Evolutionary conservation across 2,113 vertebrate species (phyloP).

Genomic region (Gymnobelideus leadbeateri): DNA sequence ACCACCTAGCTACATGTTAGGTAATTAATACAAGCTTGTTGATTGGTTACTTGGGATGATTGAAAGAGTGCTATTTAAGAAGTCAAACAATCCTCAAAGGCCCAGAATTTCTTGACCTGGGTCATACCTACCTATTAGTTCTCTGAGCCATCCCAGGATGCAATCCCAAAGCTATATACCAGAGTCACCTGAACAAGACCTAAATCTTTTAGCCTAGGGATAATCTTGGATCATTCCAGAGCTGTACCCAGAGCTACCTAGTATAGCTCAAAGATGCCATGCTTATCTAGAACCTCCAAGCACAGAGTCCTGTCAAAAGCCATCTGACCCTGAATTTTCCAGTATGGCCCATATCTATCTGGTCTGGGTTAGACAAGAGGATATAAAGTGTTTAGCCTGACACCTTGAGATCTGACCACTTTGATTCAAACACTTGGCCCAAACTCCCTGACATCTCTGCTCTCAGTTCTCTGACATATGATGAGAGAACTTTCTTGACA

Average conservation of each 20-base stretch:
- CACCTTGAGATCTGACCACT: neutral
- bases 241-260: neutral
- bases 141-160: neutral
- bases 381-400: no score
- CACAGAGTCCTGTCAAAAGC: neutral
- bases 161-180: neutral
- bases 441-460: neutral
- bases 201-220: no score
- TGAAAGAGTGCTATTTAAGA: neutral
- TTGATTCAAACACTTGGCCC: neutral
- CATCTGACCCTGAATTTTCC: neutral
- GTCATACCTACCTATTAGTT: neutral
- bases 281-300: neutral
- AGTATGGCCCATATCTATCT: neutral
- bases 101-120: neutral
- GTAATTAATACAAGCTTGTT: neutral
- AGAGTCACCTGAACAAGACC: no score
- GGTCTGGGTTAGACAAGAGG: neutral
- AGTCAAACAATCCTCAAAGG: neutral
- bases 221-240: no score
- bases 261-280: neutral
- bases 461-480: neutral
- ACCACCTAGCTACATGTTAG: no score
- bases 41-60: neutral
- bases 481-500: neutral